Percentiles rank a stretch among this genome's conserved stretches.
Conservation (phyloP, 2,888 invertebrate species). For the Catotricha subobsoleta region DNA sequence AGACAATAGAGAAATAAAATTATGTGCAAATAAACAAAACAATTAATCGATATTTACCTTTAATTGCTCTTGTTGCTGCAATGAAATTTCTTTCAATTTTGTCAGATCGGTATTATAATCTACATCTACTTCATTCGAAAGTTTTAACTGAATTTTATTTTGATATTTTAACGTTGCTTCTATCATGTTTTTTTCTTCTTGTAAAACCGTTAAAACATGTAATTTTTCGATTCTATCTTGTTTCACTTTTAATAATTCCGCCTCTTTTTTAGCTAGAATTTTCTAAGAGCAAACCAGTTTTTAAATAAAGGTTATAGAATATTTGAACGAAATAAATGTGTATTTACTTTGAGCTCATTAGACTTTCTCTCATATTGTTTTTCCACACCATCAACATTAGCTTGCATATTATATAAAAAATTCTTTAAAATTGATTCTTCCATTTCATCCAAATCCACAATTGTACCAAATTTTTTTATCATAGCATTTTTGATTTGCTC, state of each 20-base stretch:
- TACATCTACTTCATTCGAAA: constrained; percentile 3
- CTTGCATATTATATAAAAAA: constrained; percentile 35
- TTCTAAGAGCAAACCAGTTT: constrained; percentile 18
- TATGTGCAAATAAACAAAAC: neutral
- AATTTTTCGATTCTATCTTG: constrained; percentile 36
- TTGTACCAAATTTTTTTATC: constrained; percentile 37
- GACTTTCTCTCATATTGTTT: constrained; percentile 24
- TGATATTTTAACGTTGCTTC: constrained; percentile 20
- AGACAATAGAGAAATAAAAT: neutral
- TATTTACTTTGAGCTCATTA: neutral
- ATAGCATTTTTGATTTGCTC: constrained; percentile 33
- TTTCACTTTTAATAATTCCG: constrained; percentile 29
- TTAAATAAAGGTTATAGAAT: neutral
- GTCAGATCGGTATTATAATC: constrained; percentile 17
- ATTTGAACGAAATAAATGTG: neutral
- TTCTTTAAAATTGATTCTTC: constrained; percentile 37
- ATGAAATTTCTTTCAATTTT: constrained; percentile 19
- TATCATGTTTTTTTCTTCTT: constrained; percentile 33
- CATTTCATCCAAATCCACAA: constrained; percentile 34
- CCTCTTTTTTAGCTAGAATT: constrained; percentile 22
- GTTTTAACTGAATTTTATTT: neutral
- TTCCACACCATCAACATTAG: constrained; percentile 31
- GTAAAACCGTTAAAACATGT: constrained; percentile 35
- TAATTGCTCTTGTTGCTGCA: constrained; percentile 34
- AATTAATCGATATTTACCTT: constrained; percentile 23